Evolutionary conservation across 1,140 invertebrate genomes (phyloP).

Genomic region (Pogonognathellus flavescens): DNA sequence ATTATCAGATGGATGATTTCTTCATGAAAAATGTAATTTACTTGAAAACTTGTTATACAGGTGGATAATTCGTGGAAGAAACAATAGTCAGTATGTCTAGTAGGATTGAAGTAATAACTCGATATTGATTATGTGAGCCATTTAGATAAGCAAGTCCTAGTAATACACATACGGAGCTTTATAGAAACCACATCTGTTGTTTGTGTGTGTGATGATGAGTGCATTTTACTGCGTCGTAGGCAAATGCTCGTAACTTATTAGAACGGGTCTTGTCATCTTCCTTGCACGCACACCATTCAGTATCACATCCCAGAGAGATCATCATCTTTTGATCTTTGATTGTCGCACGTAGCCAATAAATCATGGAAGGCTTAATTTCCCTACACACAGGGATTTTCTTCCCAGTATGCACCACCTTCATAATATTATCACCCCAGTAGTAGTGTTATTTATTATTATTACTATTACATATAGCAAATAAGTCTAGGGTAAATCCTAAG

Average conservation of each 20-base stretch:
- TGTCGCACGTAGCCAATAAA: conserved; percentile 20
- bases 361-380: not conserved
- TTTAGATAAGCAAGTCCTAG: not conserved
- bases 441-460: too few species aligned
- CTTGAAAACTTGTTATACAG: conserved; percentile 10
- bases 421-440: too few species aligned
- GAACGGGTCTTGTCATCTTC: conserved; percentile 22
- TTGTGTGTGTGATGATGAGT: not conserved
- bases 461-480: too few species aligned
- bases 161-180: too few species aligned
- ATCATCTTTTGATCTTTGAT: conserved; percentile 4
- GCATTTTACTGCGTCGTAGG: not conserved
- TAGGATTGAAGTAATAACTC: too few species aligned
- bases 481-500: too few species aligned
- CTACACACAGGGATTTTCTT: not conserved
- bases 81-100: conserved; percentile 11
- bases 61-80: conserved; percentile 13
- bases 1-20: too few species aligned
- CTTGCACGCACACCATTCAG: conserved; percentile 4
- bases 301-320: conserved; percentile 8
- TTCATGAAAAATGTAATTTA: not conserved
- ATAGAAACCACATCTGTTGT: not conserved
- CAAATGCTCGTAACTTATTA: conserved; percentile 26
- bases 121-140: not conserved
- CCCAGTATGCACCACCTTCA: not conserved